Evolutionary conservation across 2,888 invertebrate species (phyloP).

Genomic region (Linyphia triangularis): DNA sequence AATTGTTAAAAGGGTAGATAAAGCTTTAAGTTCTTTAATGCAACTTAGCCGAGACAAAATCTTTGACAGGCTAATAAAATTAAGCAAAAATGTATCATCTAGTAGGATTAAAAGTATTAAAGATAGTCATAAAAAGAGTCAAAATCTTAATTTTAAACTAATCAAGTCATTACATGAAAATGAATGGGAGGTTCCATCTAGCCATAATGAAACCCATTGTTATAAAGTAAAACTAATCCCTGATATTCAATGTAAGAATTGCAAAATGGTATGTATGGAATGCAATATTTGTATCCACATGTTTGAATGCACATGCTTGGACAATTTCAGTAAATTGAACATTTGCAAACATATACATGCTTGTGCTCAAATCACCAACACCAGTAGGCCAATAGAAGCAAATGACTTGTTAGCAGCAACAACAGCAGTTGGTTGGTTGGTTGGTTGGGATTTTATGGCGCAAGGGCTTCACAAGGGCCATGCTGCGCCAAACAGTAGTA

Average conservation of each 20-base stretch:
- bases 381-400: too few species aligned
- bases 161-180: neutral
- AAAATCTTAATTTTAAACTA: neutral
- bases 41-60: neutral
- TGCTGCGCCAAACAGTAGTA: too few species aligned
- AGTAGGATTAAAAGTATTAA: neutral
- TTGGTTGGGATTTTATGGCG: too few species aligned
- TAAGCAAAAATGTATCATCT: neutral
- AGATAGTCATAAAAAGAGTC: neutral
- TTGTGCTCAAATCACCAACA: too few species aligned
- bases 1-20: constrained; percentile 10
- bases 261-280: neutral
- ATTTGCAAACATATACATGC: constrained; percentile 29
- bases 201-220: neutral
- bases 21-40: constrained; percentile 3
- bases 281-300: constrained; percentile 18
- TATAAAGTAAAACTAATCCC: neutral
- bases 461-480: too few species aligned
- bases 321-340: constrained; percentile 20
- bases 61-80: neutral
- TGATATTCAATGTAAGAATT: neutral
- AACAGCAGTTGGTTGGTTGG: too few species aligned
- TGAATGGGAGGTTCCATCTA: neutral
- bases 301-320: constrained; percentile 13
- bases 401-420: too few species aligned